Evolutionary conservation across 2,888 invertebrate species (phyloP).

Genomic region (Desoria tigrina): DNA sequence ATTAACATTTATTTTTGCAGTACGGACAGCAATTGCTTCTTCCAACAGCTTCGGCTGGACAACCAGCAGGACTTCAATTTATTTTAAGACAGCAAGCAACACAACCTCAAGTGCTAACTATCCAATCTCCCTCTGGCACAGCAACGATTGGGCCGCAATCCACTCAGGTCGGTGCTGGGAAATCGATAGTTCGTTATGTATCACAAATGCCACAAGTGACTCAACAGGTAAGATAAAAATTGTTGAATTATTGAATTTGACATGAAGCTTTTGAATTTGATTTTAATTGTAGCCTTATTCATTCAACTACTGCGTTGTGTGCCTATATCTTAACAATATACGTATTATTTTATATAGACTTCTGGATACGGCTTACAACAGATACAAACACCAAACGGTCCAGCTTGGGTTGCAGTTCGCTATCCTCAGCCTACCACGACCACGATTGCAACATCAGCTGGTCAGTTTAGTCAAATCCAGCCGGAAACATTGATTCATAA

Average conservation of each 20-base stretch:
- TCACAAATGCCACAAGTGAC: conserved; percentile 52
- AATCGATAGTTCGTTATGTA: conserved; percentile 51
- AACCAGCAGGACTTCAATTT: conserved; percentile 43
- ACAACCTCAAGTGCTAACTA: conserved; percentile 51
- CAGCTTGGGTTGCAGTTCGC: conserved; percentile 58
- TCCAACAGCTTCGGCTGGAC: conserved; percentile 47
- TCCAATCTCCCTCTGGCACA: conserved; percentile 47
- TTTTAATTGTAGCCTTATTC: too few species aligned
- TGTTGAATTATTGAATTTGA: not conserved
- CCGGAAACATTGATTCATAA: conserved; percentile 25
- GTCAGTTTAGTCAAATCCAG: conserved; percentile 39
- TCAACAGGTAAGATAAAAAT: too few species aligned
- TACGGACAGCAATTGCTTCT: conserved; percentile 52
- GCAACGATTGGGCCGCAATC: conserved; percentile 36
- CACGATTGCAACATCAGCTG: too few species aligned
- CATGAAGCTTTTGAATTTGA: too few species aligned
- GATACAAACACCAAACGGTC: conserved; percentile 60
- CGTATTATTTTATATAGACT: conserved; percentile 26
- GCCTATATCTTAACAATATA: too few species aligned
- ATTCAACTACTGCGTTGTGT: too few species aligned
- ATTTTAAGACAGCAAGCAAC: conserved; percentile 51
- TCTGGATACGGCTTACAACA: conserved; percentile 57
- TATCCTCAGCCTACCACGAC: conserved; percentile 43
- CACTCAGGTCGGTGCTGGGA: conserved; percentile 42
- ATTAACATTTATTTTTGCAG: conserved; percentile 35